These are phyloP conservation scores for Chiroxiphia lanceolata DNA, from an alignment of 2,797 vertebrate genomes.

Conservation along the genomic window DNA sequence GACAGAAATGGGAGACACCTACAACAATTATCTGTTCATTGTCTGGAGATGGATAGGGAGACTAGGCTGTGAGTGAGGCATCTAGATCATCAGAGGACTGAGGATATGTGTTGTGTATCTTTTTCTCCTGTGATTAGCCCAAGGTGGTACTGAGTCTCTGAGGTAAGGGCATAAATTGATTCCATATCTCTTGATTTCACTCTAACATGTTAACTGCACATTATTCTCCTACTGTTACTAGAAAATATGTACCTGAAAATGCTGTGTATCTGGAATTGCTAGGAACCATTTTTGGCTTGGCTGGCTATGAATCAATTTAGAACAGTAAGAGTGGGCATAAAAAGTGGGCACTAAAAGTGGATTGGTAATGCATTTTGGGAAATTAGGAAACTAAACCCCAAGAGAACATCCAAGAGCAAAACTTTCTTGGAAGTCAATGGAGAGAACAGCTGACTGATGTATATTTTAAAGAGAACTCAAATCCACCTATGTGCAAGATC, in stretches of 20 bases:
- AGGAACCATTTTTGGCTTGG: not conserved
- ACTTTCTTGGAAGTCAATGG: not conserved
- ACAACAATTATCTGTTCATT: not conserved
- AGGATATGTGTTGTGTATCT: not conserved
- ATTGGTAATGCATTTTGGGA: not conserved
- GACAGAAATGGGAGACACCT: not conserved
- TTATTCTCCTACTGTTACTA: not conserved
- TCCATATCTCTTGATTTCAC: slow-evolving; percentile 1
- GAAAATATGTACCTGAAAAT: not conserved
- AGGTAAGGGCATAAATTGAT: not conserved
- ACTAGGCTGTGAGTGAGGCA: not conserved
- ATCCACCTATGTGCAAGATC: not conserved
- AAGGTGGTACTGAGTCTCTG: not conserved
- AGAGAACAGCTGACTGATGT: not conserved
- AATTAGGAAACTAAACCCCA: not conserved
- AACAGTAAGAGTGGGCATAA: not conserved
- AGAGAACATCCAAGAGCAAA: not conserved
- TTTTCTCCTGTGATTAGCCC: not conserved
- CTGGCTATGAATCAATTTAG: not conserved
- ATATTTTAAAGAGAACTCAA: not conserved
- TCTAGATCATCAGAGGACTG: not conserved
- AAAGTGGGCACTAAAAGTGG: not conserved
- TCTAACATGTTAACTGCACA: not conserved
- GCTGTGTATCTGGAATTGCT: not conserved
- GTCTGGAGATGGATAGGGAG: not conserved